Percentiles rank a stretch among this genome's conserved stretches.
phyloP scores from a whole-genome alignment of 2,888 invertebrate species.

The Acrocera orbiculus region DNA sequence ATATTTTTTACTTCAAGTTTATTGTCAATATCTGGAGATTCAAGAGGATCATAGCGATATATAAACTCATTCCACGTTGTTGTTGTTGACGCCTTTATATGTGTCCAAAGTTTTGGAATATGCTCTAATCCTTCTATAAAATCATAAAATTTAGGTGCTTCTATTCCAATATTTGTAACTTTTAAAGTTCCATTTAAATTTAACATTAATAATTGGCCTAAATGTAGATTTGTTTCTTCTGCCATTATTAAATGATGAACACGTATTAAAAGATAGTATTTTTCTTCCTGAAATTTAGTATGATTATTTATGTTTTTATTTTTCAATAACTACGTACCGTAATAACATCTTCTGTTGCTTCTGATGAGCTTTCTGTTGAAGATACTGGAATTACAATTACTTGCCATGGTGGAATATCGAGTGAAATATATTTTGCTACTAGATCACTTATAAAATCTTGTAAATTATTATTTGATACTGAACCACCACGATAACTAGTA shows the following conservation, averaged over 20 bases:
- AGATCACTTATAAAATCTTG: slow-evolving; percentile 66
- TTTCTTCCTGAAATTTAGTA: slow-evolving; percentile 15
- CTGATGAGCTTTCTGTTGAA: slow-evolving; percentile 2
- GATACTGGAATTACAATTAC: slow-evolving; percentile 48
- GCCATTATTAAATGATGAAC: slow-evolving; percentile 59
- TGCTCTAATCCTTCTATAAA: slow-evolving; percentile 43
- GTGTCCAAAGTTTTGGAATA: slow-evolving; percentile 46
- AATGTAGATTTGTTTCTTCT: slow-evolving; percentile 49
- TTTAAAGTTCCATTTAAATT: slow-evolving; percentile 15
- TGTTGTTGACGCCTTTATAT: slow-evolving; percentile 46
- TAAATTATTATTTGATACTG: slow-evolving; percentile 51
- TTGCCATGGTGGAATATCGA: slow-evolving; percentile 63
- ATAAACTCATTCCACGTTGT: slow-evolving; percentile 69
- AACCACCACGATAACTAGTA: slow-evolving; percentile 47
- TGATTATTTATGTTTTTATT: no score
- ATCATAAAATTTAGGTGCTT: slow-evolving; percentile 32
- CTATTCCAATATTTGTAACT: slow-evolving; percentile 7
- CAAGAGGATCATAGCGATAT: slow-evolving; percentile 58
- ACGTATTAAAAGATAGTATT: slow-evolving; percentile 50
- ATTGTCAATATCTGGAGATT: slow-evolving; percentile 38
- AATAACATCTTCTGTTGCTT: neutral
- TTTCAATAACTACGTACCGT: no score
- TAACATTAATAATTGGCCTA: slow-evolving; percentile 57
- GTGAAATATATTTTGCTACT: slow-evolving; percentile 56
- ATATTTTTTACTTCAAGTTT: slow-evolving; percentile 19